phyloP scores from a whole-genome alignment of 2,888 invertebrate genomes.

The Campoplex capitator region DNA sequence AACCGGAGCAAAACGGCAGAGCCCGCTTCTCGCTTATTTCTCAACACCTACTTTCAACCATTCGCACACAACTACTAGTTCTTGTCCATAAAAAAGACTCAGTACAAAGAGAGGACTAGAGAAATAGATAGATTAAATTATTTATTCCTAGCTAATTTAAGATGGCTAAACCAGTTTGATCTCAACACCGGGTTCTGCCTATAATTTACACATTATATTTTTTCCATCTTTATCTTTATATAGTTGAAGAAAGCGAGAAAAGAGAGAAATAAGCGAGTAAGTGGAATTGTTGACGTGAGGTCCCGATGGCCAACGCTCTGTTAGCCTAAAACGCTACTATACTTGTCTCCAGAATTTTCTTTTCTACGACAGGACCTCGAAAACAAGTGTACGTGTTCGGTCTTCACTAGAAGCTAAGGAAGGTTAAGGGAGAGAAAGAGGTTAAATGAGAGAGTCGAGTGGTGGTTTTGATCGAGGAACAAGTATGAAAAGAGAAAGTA shows the following conservation, averaged over 20 bases:
- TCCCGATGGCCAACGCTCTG: constrained; percentile 56
- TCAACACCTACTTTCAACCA: constrained; percentile 56
- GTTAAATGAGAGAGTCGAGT: neutral
- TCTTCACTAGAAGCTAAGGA: constrained; percentile 13
- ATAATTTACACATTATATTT: neutral
- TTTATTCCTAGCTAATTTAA: neutral
- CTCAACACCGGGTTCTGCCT: neutral
- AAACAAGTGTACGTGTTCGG: constrained; percentile 26
- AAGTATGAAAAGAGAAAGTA: constrained; percentile 49
- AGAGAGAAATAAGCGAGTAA: constrained; percentile 18
- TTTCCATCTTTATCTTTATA: neutral
- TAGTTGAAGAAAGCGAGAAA: constrained; percentile 20
- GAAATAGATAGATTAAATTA: neutral
- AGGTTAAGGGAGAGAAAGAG: neutral
- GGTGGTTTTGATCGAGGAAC: constrained; percentile 43
- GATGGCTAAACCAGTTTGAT: neutral
- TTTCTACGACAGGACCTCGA: constrained; percentile 10
- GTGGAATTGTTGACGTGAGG: constrained; percentile 28
- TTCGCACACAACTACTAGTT: constrained; percentile 38
- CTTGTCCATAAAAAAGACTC: constrained; percentile 48
- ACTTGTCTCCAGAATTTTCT: constrained; percentile 50
- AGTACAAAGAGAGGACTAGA: neutral
- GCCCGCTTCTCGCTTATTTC: constrained; percentile 56
- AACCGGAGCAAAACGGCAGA: constrained; percentile 64
- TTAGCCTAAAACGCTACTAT: constrained; percentile 38